phyloP scores from a whole-genome alignment of 2,113 vertebrate genomes.

The Chiloscyllium plagiosum region DNA sequence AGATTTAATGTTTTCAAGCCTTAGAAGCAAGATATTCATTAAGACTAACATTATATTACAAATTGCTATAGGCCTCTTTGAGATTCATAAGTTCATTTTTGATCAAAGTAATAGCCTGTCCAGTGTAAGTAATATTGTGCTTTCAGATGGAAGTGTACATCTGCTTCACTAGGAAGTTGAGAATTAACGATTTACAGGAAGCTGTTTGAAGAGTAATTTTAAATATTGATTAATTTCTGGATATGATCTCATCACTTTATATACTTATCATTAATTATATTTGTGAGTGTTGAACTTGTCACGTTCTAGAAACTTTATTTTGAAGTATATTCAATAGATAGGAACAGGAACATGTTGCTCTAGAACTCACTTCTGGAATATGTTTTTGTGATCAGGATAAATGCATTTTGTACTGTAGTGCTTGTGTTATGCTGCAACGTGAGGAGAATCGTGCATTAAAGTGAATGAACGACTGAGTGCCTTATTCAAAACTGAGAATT shows the following conservation, averaged over 20 bases:
- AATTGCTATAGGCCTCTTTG: not conserved
- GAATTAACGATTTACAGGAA: not conserved
- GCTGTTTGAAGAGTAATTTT: constrained; percentile 3
- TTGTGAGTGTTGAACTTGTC: constrained; percentile 3
- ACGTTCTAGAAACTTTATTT: not conserved
- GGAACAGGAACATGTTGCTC: not conserved
- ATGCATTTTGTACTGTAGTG: not conserved
- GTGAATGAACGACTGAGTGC: not conserved
- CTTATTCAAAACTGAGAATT: not conserved
- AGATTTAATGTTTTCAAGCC: not conserved
- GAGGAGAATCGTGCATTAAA: not conserved
- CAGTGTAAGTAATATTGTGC: not conserved
- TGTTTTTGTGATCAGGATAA: not conserved
- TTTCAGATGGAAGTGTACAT: not conserved
- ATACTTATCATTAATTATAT: constrained; percentile 5
- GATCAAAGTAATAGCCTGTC: not conserved
- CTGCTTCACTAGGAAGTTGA: not conserved
- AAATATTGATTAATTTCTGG: not conserved
- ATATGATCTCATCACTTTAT: constrained; percentile 3
- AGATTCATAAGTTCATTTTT: not conserved
- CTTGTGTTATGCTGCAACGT: not conserved
- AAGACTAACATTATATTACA: not conserved
- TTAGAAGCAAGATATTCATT: not conserved
- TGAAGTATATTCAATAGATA: not conserved
- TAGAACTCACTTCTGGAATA: not conserved